Base-by-base conservation (phyloP, 2,113 vertebrate species). In the Semnopithecus entellus region DNA sequence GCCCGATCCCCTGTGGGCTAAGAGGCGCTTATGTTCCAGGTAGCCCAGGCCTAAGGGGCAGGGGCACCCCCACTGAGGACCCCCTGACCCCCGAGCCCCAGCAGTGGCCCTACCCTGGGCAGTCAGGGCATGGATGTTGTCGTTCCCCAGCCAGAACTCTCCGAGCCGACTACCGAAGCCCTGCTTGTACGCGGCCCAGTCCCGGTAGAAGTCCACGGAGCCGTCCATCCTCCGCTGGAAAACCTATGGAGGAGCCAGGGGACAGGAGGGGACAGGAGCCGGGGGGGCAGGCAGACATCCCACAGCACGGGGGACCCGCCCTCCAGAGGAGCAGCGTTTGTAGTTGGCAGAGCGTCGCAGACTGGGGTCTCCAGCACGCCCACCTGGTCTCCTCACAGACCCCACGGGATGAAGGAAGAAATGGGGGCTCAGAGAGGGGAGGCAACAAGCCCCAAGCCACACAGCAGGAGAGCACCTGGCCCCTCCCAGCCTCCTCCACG, bases 121-220 rank as follows among this genome's bases (percentile, higher is more conserved):
- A 0, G 98, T 98, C 68, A 99, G 95, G 22, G 96, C 27, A 2
- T 98, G 98, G 32, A 98, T 95, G 76, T 98, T 95, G 35, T 98
- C 98, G 6, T 99, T 98, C 9, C 98, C 98, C 59, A 99, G 97
- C 98, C 99, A 99, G 97, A 99, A 99, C 66, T 98, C 98, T 0
- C 97, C 97, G 70, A 98, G 93, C 81, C 97, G 98, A 38, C 96
- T 98, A 87, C 99, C 98, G 17, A 99, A 99, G 45, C 98, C 98
- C 78, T 1, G 38, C 94, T 98, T 98, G 82, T 98, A 98, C 0
- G 95, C 76, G 2, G 85, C 68, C 98, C 98, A 99, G 0, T 98
- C 97, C 90, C 83, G 73, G 43, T 95, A 93, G 96, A 98, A 98
- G 95, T 98, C 97, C 97, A 98, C 98, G 0, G 98, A 98, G 30